A percentile compares a stretch with the other conserved stretches of the same genome.
Conservation (phyloP, 2,797 vertebrate species). For the Lindbergichthys nudifrons region DNA sequence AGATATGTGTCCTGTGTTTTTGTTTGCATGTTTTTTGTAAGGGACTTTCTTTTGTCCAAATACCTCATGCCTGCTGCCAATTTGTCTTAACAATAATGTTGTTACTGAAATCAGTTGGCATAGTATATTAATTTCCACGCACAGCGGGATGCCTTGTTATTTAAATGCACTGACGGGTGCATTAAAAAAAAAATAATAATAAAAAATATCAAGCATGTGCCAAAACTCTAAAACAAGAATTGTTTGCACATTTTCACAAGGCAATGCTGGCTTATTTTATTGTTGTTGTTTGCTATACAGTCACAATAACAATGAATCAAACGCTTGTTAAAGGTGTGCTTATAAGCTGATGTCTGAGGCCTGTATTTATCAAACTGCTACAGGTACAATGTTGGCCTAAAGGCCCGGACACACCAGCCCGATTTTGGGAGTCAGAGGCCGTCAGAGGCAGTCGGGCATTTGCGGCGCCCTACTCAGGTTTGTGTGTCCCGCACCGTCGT, state of each 20-base stretch:
- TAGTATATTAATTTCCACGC: conserved; percentile 14
- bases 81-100: conserved; percentile 26
- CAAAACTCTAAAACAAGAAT: background rate
- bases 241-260: background rate
- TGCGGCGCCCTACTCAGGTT: no score
- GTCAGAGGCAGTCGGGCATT: no score
- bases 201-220: conserved; percentile 17
- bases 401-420: no score
- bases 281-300: background rate
- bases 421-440: no score
- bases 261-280: background rate
- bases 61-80: conserved; percentile 11
- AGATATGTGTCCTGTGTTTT: background rate
- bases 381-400: background rate
- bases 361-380: background rate
- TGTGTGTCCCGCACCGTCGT: no score
- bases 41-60: conserved; percentile 25
- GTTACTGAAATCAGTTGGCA: conserved; percentile 4
- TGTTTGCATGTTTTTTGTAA: background rate
- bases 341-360: background rate
- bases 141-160: conserved; percentile 28
- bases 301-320: background rate
- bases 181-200: background rate
- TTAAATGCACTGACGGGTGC: conserved; percentile 15
- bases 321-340: background rate